Conservation (phyloP, 2,113 vertebrate species). For the Hippocampus barbouri region DNA sequence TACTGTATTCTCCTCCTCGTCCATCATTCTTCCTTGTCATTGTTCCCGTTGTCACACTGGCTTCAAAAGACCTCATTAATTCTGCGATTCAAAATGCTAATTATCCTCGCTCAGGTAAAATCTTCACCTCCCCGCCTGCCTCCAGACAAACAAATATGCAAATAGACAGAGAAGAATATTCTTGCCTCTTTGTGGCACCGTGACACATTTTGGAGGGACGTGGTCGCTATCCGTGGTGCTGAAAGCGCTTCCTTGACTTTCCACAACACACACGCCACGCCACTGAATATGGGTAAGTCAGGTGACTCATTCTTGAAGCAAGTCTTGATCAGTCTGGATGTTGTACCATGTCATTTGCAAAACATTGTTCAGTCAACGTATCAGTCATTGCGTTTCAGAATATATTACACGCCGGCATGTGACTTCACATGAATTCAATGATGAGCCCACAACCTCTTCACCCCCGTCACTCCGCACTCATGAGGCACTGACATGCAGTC, state of each 20-base stretch:
- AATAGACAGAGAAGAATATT: slow-evolving; percentile 10
- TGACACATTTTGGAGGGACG: neutral
- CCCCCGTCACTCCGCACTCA: neutral
- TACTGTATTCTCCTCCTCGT: neutral
- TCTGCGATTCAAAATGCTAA: slow-evolving; percentile 38
- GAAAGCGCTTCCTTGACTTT: neutral
- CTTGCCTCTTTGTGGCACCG: neutral
- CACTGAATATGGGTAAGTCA: too few species aligned
- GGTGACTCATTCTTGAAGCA: too few species aligned
- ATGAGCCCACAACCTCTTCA: neutral
- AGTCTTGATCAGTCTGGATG: too few species aligned
- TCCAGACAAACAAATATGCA: slow-evolving; percentile 8
- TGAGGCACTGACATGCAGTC: neutral
- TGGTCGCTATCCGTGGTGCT: neutral
- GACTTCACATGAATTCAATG: neutral
- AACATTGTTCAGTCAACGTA: too few species aligned
- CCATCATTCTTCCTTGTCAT: slow-evolving; percentile 31
- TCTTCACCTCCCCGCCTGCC: slow-evolving; percentile 25
- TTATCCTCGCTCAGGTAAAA: slow-evolving; percentile 29
- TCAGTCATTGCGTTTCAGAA: neutral
- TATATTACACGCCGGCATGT: neutral
- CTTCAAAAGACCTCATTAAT: slow-evolving; percentile 47
- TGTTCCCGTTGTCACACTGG: slow-evolving; percentile 15
- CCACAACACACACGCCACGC: neutral
- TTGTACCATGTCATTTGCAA: too few species aligned